phyloP scores from a whole-genome alignment of 2,888 invertebrate species.

The Eurytoma californica region DNA sequence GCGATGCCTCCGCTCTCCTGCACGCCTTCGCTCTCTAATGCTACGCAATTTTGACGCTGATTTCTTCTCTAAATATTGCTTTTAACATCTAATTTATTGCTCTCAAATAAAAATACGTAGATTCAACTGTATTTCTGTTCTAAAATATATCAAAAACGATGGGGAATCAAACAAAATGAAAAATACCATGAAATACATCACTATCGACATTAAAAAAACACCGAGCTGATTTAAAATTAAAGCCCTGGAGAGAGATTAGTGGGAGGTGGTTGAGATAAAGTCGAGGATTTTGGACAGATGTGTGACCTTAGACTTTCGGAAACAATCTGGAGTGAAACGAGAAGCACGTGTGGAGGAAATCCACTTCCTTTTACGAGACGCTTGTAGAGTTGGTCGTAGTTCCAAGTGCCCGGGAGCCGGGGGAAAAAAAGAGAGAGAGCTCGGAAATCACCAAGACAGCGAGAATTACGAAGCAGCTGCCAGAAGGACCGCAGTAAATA shows the following conservation, averaged over 20 bases:
- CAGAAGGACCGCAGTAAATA: conserved; percentile 42
- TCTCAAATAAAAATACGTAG: no score
- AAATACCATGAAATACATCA: no score
- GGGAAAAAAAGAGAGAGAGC: conserved; percentile 42
- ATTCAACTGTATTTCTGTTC: no score
- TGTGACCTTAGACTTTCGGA: conserved; percentile 57
- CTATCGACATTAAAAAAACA: no score
- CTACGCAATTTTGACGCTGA: background rate
- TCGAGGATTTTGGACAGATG: conserved; percentile 53
- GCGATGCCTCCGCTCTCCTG: conserved; percentile 11
- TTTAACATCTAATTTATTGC: conserved; percentile 2
- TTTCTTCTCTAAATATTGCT: no score
- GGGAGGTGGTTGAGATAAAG: conserved; percentile 1
- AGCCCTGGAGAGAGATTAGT: background rate
- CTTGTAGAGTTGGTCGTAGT: conserved; percentile 21
- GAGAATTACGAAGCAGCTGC: conserved; percentile 58
- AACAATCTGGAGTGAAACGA: conserved; percentile 66
- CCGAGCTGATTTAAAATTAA: no score
- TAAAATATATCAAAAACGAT: no score
- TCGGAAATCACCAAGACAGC: conserved; percentile 58
- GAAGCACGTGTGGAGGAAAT: conserved; percentile 73
- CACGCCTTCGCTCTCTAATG: conserved; percentile 13
- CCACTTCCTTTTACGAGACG: conserved; percentile 70
- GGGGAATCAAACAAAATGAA: no score
- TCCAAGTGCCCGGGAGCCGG: background rate